phyloP scores from a whole-genome alignment of 1,140 invertebrate genomes.

The Scaptodrosophila lebanonensis region DNA sequence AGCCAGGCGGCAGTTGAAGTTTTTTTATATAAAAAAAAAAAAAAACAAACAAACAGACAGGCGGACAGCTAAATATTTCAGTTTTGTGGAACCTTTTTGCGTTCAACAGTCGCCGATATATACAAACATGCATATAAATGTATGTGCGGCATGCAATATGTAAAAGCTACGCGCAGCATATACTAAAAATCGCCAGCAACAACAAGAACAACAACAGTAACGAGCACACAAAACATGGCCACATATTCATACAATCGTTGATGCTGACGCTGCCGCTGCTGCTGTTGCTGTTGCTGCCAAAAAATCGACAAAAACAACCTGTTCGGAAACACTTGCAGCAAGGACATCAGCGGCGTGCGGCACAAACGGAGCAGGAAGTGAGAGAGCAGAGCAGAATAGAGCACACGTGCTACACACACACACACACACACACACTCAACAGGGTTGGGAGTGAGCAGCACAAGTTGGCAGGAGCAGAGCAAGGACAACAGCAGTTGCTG shows the following conservation, averaged over 20 bases:
- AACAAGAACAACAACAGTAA: constrained; percentile 24
- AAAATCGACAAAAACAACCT: constrained; percentile 77
- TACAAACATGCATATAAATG: constrained; percentile 7
- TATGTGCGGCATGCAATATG: constrained; percentile 54
- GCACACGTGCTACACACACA: constrained; percentile 34
- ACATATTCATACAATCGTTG: constrained; percentile 68
- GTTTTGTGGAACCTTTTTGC: constrained; percentile 60
- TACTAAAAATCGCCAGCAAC: constrained; percentile 59
- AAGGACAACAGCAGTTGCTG: constrained; percentile 14
- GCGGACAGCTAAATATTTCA: constrained; percentile 66
- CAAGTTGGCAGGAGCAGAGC: neutral
- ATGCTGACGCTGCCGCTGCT: too few species aligned
- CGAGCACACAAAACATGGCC: constrained; percentile 51
- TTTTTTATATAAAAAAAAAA: constrained; percentile 22
- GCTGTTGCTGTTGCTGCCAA: constrained; percentile 64
- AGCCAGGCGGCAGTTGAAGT: constrained; percentile 6
- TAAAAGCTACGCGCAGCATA: constrained; percentile 70
- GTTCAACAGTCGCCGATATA: constrained; percentile 51
- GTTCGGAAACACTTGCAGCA: constrained; percentile 76
- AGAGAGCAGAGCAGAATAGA: constrained; percentile 12
- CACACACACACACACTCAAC: constrained; percentile 20
- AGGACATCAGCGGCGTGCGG: constrained; percentile 52
- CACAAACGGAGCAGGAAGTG: constrained; percentile 6
- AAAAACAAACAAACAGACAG: too few species aligned
- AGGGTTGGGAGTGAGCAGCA: constrained; percentile 27